These are phyloP conservation scores for Orchesellides sinensis DNA, from an alignment of 2,888 invertebrate species.

Conservation along the genomic window DNA sequence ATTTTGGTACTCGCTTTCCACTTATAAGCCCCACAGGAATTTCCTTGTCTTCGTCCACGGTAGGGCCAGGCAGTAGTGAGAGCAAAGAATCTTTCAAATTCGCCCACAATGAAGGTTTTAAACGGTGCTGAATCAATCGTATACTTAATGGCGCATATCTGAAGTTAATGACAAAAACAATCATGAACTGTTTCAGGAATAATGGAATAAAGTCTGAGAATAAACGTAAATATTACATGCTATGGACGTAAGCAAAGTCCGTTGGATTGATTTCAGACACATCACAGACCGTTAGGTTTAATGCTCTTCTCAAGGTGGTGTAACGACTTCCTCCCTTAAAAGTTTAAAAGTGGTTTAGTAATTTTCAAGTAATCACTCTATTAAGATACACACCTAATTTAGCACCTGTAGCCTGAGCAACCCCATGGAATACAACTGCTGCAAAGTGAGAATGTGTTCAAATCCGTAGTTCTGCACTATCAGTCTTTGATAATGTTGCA, in stretches of 20 bases:
- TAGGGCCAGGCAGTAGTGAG: conserved; percentile 86
- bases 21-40: conserved; percentile 54
- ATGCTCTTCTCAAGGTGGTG: conserved; percentile 79
- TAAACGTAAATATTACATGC: conserved; percentile 68
- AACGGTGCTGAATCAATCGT: conserved; percentile 86
- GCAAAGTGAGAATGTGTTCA: conserved; percentile 87
- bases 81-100: conserved; percentile 90
- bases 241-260: conserved; percentile 73
- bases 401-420: conserved; percentile 87
- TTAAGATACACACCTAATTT: too few relatives aligned
- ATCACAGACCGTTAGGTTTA: conserved; percentile 92
- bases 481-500: conserved; percentile 86
- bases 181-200: neutral
- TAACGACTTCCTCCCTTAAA: conserved; percentile 70
- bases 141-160: conserved; percentile 93
- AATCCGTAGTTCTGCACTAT: conserved; percentile 92
- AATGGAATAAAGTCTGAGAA: neutral
- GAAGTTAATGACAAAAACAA: neutral
- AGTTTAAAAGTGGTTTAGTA: neutral
- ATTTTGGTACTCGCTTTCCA: conserved; percentile 79
- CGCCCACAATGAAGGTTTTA: conserved; percentile 80
- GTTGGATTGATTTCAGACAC: conserved; percentile 86
- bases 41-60: conserved; percentile 77
- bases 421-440: conserved; percentile 92
- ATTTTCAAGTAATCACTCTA: too few relatives aligned